phyloP scores from a whole-genome alignment of 2,113 vertebrate genomes.

The Clupea harengus region DNA sequence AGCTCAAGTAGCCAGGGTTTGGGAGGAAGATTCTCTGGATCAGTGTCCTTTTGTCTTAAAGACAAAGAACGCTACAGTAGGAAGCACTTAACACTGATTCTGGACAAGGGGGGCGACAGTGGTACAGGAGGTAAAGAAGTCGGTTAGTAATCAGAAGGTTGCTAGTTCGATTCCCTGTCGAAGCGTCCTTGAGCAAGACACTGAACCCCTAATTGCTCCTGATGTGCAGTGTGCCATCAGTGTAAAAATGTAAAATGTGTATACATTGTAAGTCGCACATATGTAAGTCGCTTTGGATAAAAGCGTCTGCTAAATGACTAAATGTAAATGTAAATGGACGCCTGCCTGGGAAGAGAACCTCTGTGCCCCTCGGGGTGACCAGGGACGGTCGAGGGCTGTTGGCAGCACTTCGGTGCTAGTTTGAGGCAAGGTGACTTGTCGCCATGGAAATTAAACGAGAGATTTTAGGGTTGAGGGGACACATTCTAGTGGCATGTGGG shows the following conservation, averaged over 20 bases:
- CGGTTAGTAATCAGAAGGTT: no score
- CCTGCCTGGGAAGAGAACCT: not conserved
- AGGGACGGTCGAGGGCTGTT: not conserved
- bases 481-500: conserved; percentile 47
- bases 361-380: not conserved
- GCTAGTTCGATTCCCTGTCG: no score
- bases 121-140: no score
- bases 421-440: conserved; percentile 1
- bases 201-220: no score
- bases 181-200: no score
- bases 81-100: conserved; percentile 5
- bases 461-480: conserved; percentile 52
- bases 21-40: not conserved
- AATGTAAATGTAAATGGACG: no score
- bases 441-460: conserved; percentile 38
- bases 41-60: not conserved
- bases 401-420: not conserved
- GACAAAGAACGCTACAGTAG: not conserved
- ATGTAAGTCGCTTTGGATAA: no score
- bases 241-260: no score
- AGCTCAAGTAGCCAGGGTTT: not conserved
- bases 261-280: no score
- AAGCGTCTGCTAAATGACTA: no score
- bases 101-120: no score
- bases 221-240: no score